A percentile compares a stretch with the other conserved stretches of the same genome.
phyloP scores from a whole-genome alignment of 2,113 vertebrate species.

The Azemiops feae region DNA sequence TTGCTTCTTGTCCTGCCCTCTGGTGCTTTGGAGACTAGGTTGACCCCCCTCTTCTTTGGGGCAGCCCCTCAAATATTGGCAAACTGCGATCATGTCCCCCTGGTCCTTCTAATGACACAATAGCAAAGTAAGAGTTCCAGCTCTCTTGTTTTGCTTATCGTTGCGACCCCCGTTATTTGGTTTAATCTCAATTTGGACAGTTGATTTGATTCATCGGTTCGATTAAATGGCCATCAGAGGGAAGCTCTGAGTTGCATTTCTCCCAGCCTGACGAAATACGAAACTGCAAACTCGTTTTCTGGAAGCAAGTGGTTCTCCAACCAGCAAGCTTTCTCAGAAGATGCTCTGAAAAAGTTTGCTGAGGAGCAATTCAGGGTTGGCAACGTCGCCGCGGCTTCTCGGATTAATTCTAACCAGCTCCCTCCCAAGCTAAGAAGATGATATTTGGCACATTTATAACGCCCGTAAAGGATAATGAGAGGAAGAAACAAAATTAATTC shows the following conservation, averaged over 20 bases:
- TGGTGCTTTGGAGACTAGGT: not conserved
- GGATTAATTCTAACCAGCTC: not conserved
- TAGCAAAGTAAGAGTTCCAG: not conserved
- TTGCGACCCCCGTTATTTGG: not conserved
- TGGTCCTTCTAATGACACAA: not conserved
- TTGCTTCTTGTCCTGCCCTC: not conserved
- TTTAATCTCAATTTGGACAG: not conserved
- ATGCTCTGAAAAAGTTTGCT: not conserved
- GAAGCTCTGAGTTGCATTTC: not conserved
- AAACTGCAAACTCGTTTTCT: not conserved
- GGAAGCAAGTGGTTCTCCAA: not conserved
- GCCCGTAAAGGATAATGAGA: not conserved
- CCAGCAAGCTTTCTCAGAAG: not conserved
- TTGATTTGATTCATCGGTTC: not conserved
- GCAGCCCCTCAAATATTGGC: not conserved
- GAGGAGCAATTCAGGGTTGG: not conserved
- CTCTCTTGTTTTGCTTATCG: not conserved
- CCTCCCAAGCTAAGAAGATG: not conserved
- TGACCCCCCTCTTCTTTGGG: not conserved
- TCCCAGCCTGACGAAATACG: not conserved
- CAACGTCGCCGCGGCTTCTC: not conserved
- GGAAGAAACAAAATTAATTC: not conserved
- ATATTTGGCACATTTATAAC: not conserved
- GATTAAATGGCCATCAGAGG: not conserved
- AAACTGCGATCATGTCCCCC: not conserved